Evolutionary conservation across 1,140 invertebrate genomes (phyloP).

Genomic region (Eciton burchellii): DNA sequence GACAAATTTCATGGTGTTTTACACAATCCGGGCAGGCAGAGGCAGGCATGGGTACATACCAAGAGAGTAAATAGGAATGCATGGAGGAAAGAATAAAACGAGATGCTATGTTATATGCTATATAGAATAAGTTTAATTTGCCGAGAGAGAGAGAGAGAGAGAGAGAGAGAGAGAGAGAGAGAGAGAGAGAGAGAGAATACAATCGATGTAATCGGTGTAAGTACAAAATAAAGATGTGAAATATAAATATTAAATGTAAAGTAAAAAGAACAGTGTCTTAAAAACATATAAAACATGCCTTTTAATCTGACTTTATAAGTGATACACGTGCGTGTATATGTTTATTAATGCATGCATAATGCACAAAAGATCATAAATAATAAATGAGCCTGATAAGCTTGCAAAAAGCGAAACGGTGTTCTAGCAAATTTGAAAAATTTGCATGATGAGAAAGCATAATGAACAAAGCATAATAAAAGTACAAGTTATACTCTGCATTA

Average conservation of each 20-base stretch:
- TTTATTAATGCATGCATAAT: too few relatives aligned
- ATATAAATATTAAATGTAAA: too few relatives aligned
- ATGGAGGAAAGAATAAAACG: conserved; percentile 56
- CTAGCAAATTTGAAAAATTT: conserved; percentile 6
- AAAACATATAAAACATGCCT: too few relatives aligned
- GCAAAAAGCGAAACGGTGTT: conserved; percentile 10
- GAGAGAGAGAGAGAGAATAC: too few relatives aligned
- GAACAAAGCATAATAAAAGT: conserved; percentile 28
- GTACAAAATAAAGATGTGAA: too few relatives aligned
- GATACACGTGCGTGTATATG: background rate
- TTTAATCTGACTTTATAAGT: too few relatives aligned
- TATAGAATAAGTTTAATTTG: background rate
- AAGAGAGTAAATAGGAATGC: conserved; percentile 59
- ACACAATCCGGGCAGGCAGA: conserved; percentile 70
- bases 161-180: too few relatives aligned
- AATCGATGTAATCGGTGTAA: too few relatives aligned
- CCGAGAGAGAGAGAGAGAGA: too few relatives aligned
- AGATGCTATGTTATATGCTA: conserved; percentile 29
- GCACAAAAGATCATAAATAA: background rate
- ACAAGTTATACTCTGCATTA: background rate
- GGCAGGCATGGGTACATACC: conserved; percentile 74
- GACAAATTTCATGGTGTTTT: conserved; percentile 70
- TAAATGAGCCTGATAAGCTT: background rate
- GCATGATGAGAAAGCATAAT: background rate
- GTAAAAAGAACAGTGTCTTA: too few relatives aligned